A percentile compares a stretch with the other conserved stretches of the same genome.
Conservation (phyloP, 2,797 vertebrate genomes). For the Anas bahamensis region DNA sequence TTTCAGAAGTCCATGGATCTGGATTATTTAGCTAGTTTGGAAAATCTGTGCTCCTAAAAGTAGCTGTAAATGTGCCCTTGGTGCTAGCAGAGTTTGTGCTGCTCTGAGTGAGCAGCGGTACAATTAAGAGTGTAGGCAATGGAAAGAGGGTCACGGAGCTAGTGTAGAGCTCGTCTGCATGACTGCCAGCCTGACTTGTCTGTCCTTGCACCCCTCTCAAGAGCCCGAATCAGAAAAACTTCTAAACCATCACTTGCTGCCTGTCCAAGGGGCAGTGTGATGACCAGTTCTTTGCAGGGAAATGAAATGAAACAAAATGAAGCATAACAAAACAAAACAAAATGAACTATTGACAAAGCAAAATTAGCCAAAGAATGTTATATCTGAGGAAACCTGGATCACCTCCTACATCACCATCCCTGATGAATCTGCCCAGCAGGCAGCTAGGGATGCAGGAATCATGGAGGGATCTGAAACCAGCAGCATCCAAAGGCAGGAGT, state of each 20-base stretch:
- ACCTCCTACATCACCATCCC: neutral
- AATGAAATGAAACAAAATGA: no score
- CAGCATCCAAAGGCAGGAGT: neutral
- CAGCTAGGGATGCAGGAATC: neutral
- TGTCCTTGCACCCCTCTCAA: neutral
- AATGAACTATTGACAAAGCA: neutral
- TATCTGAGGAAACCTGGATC: neutral
- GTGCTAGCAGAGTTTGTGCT: neutral
- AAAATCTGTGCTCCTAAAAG: rapidly evolving
- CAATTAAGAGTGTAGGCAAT: neutral
- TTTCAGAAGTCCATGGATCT: neutral
- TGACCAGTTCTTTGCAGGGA: neutral
- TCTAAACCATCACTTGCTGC: rapidly evolving
- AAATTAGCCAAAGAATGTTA: rapidly evolving
- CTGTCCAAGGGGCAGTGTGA: neutral
- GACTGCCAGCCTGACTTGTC: neutral
- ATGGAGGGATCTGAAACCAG: neutral
- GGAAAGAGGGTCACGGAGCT: neutral
- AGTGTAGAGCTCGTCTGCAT: neutral
- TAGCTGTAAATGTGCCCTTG: neutral
- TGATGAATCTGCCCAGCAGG: rapidly evolving
- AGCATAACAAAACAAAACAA: no score
- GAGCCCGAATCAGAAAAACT: neutral
- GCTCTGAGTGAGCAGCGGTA: neutral
- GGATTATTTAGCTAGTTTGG: neutral